Conservation (phyloP, 2,113 vertebrate genomes). For the Sapajus apella region DNA sequence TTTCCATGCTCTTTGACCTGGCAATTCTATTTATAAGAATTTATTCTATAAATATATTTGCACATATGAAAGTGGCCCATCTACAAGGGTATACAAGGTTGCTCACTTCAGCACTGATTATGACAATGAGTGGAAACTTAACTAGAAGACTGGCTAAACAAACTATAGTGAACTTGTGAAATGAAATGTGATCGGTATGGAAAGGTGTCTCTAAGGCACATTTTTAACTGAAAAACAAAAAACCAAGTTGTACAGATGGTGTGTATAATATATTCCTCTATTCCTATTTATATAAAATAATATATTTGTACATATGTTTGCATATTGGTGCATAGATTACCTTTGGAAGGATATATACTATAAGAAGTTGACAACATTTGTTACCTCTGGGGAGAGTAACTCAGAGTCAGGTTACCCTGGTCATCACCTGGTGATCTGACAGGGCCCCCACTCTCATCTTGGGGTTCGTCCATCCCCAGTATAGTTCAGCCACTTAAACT, state of each 20-base stretch:
- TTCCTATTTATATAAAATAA: background rate
- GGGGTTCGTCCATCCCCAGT: fast-evolving
- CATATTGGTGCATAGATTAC: background rate
- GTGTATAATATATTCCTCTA: background rate
- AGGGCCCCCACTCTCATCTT: no score
- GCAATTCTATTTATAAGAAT: background rate
- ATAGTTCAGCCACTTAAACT: background rate
- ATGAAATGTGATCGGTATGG: background rate
- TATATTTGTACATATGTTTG: background rate
- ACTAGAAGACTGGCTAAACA: no score
- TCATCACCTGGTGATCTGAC: background rate
- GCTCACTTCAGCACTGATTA: background rate
- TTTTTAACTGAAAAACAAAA: background rate
- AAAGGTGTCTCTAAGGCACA: background rate
- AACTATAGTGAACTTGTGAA: no score
- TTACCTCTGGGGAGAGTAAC: background rate
- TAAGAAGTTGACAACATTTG: background rate
- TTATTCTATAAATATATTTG: background rate
- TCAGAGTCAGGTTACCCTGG: background rate
- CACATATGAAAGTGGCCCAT: background rate
- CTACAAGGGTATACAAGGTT: background rate
- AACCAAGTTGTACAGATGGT: background rate
- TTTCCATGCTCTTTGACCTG: background rate
- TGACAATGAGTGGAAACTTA: background rate
- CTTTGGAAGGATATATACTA: background rate